These are phyloP conservation scores for Tarsius wallacei DNA, from an alignment of 2,797 vertebrate genomes.

Conservation along the genomic window DNA sequence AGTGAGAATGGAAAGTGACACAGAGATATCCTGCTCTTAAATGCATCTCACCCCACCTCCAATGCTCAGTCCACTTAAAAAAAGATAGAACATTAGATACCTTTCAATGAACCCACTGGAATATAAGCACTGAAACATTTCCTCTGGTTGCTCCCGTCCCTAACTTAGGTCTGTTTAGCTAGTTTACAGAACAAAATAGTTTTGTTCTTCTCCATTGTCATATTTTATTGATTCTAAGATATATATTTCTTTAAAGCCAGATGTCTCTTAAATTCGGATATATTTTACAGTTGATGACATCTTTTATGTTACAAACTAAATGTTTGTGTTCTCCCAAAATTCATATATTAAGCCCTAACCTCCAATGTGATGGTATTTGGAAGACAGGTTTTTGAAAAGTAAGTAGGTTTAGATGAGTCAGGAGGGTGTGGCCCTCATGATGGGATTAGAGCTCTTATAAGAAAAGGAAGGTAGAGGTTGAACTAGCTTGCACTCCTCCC, in stretches of 20 bases:
- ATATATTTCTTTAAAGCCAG: not conserved
- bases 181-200: not conserved
- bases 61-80: not conserved
- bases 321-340: not conserved
- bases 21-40: not conserved
- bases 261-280: not conserved
- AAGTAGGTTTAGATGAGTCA: not conserved
- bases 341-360: not conserved
- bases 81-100: not conserved
- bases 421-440: not conserved
- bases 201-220: not conserved
- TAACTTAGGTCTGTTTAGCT: not conserved
- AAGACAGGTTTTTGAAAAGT: not conserved
- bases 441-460: not conserved
- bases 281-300: not conserved
- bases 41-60: not conserved
- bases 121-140: not conserved
- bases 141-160: not conserved
- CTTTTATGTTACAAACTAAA: not conserved
- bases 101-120: not conserved
- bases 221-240: slow-evolving; percentile 36
- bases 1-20: not conserved
- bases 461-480: not conserved
- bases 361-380: not conserved
- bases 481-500: too few relatives aligned